Evolutionary conservation across 2,888 invertebrate species (phyloP), one percentile per base, ranked within the genome.

Genomic region (Tetheella fluctuosa): DNA sequence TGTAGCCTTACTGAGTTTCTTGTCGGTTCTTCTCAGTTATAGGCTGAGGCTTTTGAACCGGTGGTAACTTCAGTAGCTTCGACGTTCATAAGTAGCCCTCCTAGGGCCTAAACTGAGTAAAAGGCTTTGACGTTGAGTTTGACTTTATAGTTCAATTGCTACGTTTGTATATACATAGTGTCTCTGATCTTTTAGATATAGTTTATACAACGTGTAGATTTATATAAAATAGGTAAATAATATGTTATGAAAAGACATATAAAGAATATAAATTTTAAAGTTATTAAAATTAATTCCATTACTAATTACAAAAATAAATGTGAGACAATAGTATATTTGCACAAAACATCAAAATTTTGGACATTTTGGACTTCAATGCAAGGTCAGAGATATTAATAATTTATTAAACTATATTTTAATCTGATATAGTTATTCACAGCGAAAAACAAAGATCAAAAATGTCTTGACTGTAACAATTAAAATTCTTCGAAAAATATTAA

Each of bases 361-460:
- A 48, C 48, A 48, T 48, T 48, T 48, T n/a, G n/a, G n/a, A n/a
- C n/a, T 48, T 48, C 48, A 48, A 48, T 48, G 15, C 48, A 48
- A 48, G 48, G 48, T 48, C 48, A 48, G 48, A 20, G 48, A 48
- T 48, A 0, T 48, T 48, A 20, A 10, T 15, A 48, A 48, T 48
- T 48, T 20, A 48, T 48, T 48, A 10, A 48, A 48, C 17, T 48
- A 48, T 20, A 48, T 20, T 8, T 20, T 20, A 48, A 48, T 48
- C 48, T 48, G 48, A 20, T 48, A 20, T 48, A 48, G 48, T 48
- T 48, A 5, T 15, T 48, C 48, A 48, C 48, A 48, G 20, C 8
- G 5, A 20, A 10, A 20, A 48, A 48, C 48, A 48, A 48, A 48
- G 48, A 48, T 48, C 48, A 20, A 48, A 17, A 20, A 48, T 48